A percentile compares a stretch with the other conserved stretches of the same genome.
phyloP scores from a whole-genome alignment of 2,113 vertebrate species.

The Silurus meridionalis region DNA sequence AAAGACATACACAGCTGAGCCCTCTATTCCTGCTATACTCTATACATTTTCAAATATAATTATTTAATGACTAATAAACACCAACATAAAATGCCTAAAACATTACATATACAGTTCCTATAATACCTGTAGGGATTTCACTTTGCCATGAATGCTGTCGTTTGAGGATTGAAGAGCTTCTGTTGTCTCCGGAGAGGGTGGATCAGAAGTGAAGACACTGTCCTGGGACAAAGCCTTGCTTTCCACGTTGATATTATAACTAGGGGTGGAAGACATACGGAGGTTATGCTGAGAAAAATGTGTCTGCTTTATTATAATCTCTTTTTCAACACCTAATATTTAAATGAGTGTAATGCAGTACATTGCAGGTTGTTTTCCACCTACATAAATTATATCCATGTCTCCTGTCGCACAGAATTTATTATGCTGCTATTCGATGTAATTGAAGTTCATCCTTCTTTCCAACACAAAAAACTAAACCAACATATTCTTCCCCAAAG shows the following conservation, averaged over 20 bases:
- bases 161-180: constrained; percentile 69
- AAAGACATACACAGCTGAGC: not conserved
- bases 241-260: constrained; percentile 78
- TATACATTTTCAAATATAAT: not conserved
- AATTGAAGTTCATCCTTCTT: not conserved
- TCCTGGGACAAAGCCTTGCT: constrained; percentile 87
- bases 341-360: not conserved
- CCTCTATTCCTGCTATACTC: too few species aligned
- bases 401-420: not conserved
- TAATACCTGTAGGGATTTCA: constrained; percentile 83
- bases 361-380: not conserved
- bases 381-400: not conserved
- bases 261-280: constrained; percentile 57
- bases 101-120: not conserved
- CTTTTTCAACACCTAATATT: not conserved
- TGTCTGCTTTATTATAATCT: not conserved
- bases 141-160: constrained; percentile 80
- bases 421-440: not conserved
- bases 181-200: constrained; percentile 64
- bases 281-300: not conserved
- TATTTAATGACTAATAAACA: not conserved
- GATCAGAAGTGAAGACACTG: constrained; percentile 81
- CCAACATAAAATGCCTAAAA: not conserved
- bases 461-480: not conserved
- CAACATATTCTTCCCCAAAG: not conserved